Conservation (phyloP, 2,113 vertebrate species). For the Cryptoleucopteryx plumbea region DNA sequence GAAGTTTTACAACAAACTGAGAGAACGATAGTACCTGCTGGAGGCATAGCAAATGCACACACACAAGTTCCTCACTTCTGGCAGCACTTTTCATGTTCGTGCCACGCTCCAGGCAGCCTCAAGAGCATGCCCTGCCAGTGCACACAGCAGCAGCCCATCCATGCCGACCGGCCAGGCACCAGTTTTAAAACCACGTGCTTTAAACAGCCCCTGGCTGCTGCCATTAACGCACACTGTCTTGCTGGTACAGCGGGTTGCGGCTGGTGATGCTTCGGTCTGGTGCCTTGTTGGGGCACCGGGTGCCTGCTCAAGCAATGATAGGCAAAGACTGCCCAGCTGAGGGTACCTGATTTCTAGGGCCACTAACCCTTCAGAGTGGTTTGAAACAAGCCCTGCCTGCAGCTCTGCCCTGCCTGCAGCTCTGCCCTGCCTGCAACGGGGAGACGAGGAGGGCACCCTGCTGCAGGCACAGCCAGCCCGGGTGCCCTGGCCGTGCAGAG, state of each 20-base stretch:
- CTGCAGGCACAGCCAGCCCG: neutral
- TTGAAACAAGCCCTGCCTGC: neutral
- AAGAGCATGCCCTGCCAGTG: neutral
- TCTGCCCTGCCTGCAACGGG: neutral
- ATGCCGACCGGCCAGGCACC: neutral
- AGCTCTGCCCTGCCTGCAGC: neutral
- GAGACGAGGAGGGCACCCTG: neutral
- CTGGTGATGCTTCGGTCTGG: neutral
- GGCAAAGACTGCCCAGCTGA: neutral
- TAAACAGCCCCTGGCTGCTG: neutral
- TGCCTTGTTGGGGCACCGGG: neutral
- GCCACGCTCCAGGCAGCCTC: neutral
- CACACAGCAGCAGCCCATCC: neutral
- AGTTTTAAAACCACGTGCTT: neutral
- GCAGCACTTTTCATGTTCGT: neutral
- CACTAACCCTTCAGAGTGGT: neutral
- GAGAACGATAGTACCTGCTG: neutral
- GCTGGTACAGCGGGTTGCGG: fast-evolving
- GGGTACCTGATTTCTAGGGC: neutral
- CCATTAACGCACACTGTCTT: neutral
- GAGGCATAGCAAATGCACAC: neutral
- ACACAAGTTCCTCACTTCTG: neutral
- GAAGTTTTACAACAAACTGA: neutral
- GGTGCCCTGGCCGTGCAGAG: neutral
- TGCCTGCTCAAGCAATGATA: neutral